Conservation (phyloP, 1,140 invertebrate species). For the Andrena cerasifolii region DNA sequence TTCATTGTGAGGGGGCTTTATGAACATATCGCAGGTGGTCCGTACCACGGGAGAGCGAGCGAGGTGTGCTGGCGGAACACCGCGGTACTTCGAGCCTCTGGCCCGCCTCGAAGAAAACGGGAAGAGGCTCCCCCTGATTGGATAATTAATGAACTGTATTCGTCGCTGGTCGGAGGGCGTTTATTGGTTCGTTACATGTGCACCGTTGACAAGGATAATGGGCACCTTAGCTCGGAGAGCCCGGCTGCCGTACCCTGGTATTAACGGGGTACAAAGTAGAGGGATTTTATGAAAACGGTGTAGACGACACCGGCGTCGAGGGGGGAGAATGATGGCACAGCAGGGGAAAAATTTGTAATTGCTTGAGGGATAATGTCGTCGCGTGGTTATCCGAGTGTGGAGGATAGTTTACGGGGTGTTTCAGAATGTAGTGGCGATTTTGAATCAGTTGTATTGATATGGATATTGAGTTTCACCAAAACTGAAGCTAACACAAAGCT, state of each 20-base stretch:
- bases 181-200: slow-evolving; percentile 36
- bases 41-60: slow-evolving; percentile 7
- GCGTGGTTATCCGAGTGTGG: not conserved
- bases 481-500: too few relatives aligned
- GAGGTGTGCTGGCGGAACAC: not conserved
- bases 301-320: not conserved
- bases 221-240: not conserved
- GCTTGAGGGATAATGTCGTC: too few relatives aligned
- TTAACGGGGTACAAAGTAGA: slow-evolving; percentile 1
- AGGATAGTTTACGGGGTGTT: too few relatives aligned
- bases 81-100: slow-evolving; percentile 1
- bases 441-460: too few relatives aligned
- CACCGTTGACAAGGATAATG: slow-evolving; percentile 22
- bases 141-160: slow-evolving; percentile 36
- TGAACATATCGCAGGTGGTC: slow-evolving; percentile 55
- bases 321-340: too few relatives aligned
- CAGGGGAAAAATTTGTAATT: too few relatives aligned
- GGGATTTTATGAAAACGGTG: not conserved
- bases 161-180: slow-evolving; percentile 9
- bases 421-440: too few relatives aligned
- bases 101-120: not conserved
- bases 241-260: not conserved
- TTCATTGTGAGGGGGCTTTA: slow-evolving; percentile 47
- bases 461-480: too few relatives aligned
- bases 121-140: slow-evolving; percentile 11